These are phyloP conservation scores for Drosophila pectinifera DNA, from an alignment of 1,140 invertebrate genomes.

Conservation along the genomic window DNA sequence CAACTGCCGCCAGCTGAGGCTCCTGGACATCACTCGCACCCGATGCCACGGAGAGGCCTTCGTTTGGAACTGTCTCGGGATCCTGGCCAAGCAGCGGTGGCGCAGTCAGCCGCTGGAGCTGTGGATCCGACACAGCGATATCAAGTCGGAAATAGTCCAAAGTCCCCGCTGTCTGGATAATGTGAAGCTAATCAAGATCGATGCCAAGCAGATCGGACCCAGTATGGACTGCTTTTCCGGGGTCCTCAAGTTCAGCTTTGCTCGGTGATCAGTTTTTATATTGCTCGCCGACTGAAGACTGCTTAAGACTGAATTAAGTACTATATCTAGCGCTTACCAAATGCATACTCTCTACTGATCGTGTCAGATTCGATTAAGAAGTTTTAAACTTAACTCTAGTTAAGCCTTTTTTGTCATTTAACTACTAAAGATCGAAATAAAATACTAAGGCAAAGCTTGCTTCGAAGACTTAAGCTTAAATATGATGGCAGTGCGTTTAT, in stretches of 20 bases:
- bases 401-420: constrained; percentile 1
- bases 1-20: constrained; percentile 55
- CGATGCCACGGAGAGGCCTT: constrained; percentile 57
- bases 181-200: constrained; percentile 52
- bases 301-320: constrained; percentile 18
- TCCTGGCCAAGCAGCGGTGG: constrained; percentile 66
- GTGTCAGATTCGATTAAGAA: neutral
- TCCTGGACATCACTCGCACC: constrained; percentile 54
- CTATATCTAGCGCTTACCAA: neutral
- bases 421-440: constrained; percentile 5
- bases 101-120: constrained; percentile 58
- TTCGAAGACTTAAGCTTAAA: constrained; percentile 3
- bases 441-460: neutral
- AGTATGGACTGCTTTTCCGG: constrained; percentile 53
- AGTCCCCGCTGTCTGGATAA: constrained; percentile 52
- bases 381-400: constrained; percentile 33
- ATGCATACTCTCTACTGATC: neutral
- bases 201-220: constrained; percentile 39
- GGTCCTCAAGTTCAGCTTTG: constrained; percentile 74
- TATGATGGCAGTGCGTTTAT: neutral
- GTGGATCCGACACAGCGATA: constrained; percentile 67
- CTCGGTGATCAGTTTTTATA: constrained; percentile 21
- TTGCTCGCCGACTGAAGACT: neutral
- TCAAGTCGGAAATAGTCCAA: constrained; percentile 49
- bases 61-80: constrained; percentile 53